Conservation (phyloP, 2,888 invertebrate genomes). For the Tromatobia lineatoria region DNA sequence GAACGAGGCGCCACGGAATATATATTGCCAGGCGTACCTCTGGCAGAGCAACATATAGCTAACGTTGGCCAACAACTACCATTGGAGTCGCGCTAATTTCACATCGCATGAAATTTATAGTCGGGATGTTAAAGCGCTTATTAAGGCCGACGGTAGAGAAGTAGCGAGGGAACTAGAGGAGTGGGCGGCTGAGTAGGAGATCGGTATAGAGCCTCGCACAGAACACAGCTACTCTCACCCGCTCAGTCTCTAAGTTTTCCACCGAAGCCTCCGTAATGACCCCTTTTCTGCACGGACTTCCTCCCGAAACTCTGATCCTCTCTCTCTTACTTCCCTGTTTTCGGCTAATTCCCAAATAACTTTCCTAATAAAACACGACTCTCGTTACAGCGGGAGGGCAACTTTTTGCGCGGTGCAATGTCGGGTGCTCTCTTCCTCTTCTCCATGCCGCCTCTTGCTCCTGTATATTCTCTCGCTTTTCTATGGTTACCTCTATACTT, state of each 20-base stretch:
- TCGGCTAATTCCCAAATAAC: slow-evolving; percentile 76
- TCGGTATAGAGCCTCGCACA: slow-evolving; percentile 15
- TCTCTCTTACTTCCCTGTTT: slow-evolving; percentile 66
- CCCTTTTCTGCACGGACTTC: slow-evolving; percentile 65
- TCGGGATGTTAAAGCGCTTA: slow-evolving; percentile 81
- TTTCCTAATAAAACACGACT: slow-evolving; percentile 79
- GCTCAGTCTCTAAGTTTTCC: slow-evolving; percentile 75
- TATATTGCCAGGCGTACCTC: slow-evolving; percentile 39
- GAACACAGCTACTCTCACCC: slow-evolving; percentile 56
- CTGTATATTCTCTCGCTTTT: slow-evolving; percentile 42
- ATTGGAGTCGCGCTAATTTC: slow-evolving; percentile 78
- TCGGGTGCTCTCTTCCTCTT: slow-evolving; percentile 44
- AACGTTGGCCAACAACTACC: slow-evolving; percentile 68
- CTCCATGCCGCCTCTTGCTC: slow-evolving; percentile 3
- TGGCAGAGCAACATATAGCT: slow-evolving; percentile 11
- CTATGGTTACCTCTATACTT: slow-evolving; percentile 48
- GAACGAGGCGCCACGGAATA: slow-evolving; percentile 34
- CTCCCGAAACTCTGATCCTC: slow-evolving; percentile 56
- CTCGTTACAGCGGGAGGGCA: slow-evolving; percentile 68
- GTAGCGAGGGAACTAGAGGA: slow-evolving; percentile 37
- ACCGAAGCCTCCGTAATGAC: slow-evolving; percentile 74
- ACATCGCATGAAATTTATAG: slow-evolving; percentile 80
- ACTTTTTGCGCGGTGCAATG: slow-evolving; percentile 66
- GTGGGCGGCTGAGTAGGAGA: slow-evolving; percentile 36
- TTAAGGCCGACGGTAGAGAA: slow-evolving; percentile 73